Evolutionary conservation across 2,113 vertebrate species (phyloP).

Genomic region (Microtus oregoni): DNA sequence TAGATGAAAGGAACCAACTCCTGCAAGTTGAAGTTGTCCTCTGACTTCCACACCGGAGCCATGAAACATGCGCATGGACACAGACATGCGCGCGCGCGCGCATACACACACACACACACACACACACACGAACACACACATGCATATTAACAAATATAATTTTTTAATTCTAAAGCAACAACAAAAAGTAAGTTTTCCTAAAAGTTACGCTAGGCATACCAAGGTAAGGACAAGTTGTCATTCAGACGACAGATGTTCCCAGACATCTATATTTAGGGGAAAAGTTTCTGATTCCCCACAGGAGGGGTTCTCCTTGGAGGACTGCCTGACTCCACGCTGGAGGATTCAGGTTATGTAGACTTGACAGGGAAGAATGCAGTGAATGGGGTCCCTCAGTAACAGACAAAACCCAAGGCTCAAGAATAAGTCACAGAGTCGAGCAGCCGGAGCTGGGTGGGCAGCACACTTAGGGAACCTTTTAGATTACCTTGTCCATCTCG

Average conservation of each 20-base stretch:
- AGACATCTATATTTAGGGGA: not conserved
- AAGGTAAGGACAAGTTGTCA: not conserved
- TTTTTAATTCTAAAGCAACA: not conserved
- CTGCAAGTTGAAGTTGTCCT: not conserved
- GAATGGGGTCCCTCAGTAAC: not conserved
- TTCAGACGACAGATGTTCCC: not conserved
- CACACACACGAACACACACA: not conserved
- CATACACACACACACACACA: too few relatives aligned
- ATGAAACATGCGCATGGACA: too few relatives aligned
- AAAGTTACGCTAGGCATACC: not conserved
- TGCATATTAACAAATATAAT: not conserved
- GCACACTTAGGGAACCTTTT: not conserved
- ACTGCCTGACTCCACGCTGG: not conserved
- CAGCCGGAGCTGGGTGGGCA: too few relatives aligned
- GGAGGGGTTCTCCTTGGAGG: not conserved
- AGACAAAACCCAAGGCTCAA: not conserved
- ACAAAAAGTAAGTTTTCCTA: not conserved
- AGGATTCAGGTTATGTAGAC: not conserved
- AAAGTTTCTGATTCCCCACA: rapidly evolving
- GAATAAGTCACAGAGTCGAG: not conserved
- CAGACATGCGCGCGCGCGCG: not conserved
- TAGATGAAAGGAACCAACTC: not conserved
- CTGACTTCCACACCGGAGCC: not conserved
- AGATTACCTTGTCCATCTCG: not conserved
- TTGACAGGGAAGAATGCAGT: not conserved